These are phyloP conservation scores for Pheosia tremula DNA, from an alignment of 2,888 invertebrate genomes.

Conservation along the genomic window DNA sequence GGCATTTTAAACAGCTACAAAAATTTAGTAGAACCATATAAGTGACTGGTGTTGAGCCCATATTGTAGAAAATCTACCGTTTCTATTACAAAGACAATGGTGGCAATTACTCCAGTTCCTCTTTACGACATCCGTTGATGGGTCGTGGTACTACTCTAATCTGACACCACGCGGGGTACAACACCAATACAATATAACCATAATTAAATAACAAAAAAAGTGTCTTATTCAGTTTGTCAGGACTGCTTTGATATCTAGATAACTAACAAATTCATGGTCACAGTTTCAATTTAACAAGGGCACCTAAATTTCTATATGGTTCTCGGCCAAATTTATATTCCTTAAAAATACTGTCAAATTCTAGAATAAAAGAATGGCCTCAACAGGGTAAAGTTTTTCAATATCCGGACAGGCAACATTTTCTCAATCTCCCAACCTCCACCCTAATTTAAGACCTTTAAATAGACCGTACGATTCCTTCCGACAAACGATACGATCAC, in stretches of 20 bases:
- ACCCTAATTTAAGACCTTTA: slow-evolving; percentile 58
- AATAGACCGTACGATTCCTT: slow-evolving; percentile 26
- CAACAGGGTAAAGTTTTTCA: slow-evolving; percentile 75
- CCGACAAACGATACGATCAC: neutral
- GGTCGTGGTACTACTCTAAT: too few species aligned
- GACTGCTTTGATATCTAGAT: neutral
- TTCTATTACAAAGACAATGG: too few species aligned
- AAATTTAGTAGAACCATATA: too few species aligned
- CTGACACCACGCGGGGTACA: too few species aligned
- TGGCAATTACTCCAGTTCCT: too few species aligned
- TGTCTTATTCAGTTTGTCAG: too few species aligned
- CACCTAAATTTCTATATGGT: slow-evolving; percentile 28
- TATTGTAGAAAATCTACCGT: too few species aligned
- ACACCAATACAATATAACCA: too few species aligned
- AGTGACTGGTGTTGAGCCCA: too few species aligned
- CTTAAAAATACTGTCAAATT: slow-evolving; percentile 65
- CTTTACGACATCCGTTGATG: too few species aligned
- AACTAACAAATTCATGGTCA: slow-evolving; percentile 13
- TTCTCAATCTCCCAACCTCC: slow-evolving; percentile 72
- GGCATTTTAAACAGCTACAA: too few species aligned
- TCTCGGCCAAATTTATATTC: slow-evolving; percentile 53
- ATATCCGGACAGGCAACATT: slow-evolving; percentile 77
- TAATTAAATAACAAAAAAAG: too few species aligned
- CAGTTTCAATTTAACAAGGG: slow-evolving; percentile 23
- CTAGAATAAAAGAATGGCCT: slow-evolving; percentile 65